phyloP scores from a whole-genome alignment of 1,140 invertebrate species.

The Brachionus calyciflorus region DNA sequence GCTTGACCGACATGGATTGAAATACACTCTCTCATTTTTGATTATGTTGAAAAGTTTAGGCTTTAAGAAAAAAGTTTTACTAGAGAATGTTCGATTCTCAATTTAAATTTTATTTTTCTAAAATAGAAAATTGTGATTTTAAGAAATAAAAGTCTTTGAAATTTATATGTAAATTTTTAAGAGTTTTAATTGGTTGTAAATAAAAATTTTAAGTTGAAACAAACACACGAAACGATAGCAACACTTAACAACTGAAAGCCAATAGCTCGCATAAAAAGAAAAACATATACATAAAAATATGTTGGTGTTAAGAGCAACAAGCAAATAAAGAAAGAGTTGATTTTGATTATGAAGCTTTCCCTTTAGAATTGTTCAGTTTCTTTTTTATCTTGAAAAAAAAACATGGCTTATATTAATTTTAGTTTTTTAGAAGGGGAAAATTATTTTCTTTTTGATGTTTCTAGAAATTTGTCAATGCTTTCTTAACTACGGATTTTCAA shows the following conservation, averaged over 20 bases:
- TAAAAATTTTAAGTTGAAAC: background rate
- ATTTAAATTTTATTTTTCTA: constrained; percentile 6
- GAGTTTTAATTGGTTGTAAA: background rate
- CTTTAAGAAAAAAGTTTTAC: constrained; percentile 14
- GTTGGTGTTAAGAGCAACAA: background rate
- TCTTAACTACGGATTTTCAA: no score
- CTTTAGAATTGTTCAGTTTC: no score
- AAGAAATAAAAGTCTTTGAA: background rate
- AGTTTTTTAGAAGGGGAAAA: no score
- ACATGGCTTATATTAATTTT: no score
- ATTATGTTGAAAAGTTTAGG: background rate
- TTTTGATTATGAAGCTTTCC: no score
- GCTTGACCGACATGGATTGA: constrained; percentile 17
- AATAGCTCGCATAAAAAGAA: background rate
- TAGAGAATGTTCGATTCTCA: constrained; percentile 48
- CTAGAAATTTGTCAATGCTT: no score
- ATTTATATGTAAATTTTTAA: constrained; percentile 20
- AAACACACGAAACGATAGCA: constrained; percentile 21
- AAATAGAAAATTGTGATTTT: constrained; percentile 2
- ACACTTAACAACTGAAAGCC: background rate
- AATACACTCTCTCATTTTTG: background rate
- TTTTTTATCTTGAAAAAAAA: no score
- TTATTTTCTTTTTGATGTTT: no score
- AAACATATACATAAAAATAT: no score
- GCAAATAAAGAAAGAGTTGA: background rate